phyloP scores from a whole-genome alignment of 2,797 vertebrate genomes.

The Falco novaeseelandiae region DNA sequence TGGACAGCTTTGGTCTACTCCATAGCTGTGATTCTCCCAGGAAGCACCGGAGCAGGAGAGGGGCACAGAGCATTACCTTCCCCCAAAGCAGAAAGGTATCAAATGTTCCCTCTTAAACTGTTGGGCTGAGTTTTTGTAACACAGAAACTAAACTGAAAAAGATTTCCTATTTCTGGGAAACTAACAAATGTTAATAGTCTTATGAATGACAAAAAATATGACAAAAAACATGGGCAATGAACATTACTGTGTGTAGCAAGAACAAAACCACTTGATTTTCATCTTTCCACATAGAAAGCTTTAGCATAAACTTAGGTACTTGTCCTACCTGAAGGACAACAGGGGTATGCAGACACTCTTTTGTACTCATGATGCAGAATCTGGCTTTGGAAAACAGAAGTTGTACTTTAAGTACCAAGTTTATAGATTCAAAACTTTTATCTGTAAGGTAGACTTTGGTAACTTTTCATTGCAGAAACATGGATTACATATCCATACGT shows the following conservation, averaged over 20 bases:
- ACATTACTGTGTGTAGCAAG: background rate
- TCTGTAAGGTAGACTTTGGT: background rate
- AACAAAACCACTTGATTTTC: background rate
- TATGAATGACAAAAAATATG: background rate
- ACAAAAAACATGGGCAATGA: background rate
- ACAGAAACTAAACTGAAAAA: background rate
- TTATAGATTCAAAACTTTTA: background rate
- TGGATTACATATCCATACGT: background rate
- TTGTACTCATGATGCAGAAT: background rate
- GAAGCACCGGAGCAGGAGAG: background rate
- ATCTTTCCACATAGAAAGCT: background rate
- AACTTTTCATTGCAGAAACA: background rate
- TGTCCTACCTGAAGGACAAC: background rate
- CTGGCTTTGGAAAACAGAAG: background rate
- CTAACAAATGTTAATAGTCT: background rate
- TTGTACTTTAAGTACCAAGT: background rate
- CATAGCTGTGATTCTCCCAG: background rate
- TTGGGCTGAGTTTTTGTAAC: background rate
- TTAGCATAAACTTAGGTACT: background rate
- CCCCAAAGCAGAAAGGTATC: background rate
- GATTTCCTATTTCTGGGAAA: background rate
- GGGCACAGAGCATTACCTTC: background rate
- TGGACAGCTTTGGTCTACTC: background rate
- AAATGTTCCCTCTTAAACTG: background rate
- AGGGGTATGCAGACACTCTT: background rate